A percentile compares a stretch with the other conserved stretches of the same genome.
These are phyloP conservation scores for Ptiloglossa arizonensis DNA, from an alignment of 1,140 invertebrate genomes.

Conservation along the genomic window DNA sequence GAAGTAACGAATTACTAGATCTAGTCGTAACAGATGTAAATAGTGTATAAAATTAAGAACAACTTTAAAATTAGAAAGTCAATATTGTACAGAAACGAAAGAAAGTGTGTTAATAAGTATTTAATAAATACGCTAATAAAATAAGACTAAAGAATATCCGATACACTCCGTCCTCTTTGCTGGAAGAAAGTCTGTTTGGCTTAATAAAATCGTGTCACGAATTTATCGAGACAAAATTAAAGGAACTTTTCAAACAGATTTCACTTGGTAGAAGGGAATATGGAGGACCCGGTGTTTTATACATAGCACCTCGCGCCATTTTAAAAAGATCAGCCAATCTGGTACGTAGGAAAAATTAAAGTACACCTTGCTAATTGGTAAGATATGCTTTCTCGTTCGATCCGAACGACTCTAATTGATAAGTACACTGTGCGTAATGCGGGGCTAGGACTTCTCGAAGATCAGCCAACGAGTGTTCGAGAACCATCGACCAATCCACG, in stretches of 20 bases:
- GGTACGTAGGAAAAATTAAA: constrained; percentile 19
- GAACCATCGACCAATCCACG: constrained; percentile 31
- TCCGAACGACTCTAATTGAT: constrained; percentile 53
- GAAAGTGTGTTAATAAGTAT: no score
- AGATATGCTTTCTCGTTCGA: constrained; percentile 17
- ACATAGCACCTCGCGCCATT: constrained; percentile 37
- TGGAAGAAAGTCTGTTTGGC: no score
- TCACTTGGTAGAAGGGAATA: constrained; percentile 9
- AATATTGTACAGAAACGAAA: no score
- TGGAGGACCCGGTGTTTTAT: neutral
- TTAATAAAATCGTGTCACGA: no score
- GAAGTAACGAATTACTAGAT: no score
- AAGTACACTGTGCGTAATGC: constrained; percentile 26
- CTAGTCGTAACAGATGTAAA: no score
- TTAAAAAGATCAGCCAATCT: constrained; percentile 44
- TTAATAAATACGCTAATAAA: no score
- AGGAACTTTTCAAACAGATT: neutral
- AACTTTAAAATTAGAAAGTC: no score
- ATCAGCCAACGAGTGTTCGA: neutral
- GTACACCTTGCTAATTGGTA: constrained; percentile 42
- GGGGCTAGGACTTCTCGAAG: constrained; percentile 11
- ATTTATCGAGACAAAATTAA: no score
- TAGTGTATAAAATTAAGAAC: no score
- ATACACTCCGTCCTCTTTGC: no score
- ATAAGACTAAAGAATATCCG: no score